Evolutionary conservation across 2,888 invertebrate genomes (phyloP), one percentile per base, ranked within the genome.

Genomic region (Apodemia zela): DNA sequence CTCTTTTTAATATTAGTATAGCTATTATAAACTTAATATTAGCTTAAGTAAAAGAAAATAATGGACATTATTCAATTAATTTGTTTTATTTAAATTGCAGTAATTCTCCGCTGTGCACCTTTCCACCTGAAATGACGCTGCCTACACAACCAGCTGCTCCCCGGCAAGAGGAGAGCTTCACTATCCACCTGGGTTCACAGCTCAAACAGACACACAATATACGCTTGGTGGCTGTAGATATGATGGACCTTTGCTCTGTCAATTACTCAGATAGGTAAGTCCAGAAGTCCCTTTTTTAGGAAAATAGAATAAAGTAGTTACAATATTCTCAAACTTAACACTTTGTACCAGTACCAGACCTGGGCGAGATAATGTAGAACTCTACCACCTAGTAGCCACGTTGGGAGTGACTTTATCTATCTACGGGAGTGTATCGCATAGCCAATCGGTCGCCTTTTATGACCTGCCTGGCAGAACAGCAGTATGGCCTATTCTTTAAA

Each of bases 191-290:
- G 69, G 99, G 99, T 61, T 98, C 98, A 5, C 99, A 99, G 89
- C 94, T 99, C 83, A 99, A 99, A 85, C 98, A 99, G 79, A 99
- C 98, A 93, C 99, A 99, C 86, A 99, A 99, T 85, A 96, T 99
- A 68, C 93, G 99, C 63, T 95, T 99, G 67, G 92, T 98, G 38
- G 96, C 97, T 65, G 95, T 96, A 21, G 97, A 98, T 78, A 93
- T 98, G 71, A 96, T 84, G 61, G 85, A 88, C 29, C 72, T 87
- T 17, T 87, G 85, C 69, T 69, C 74, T 3, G 71, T 77, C 0
- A 76, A 82, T 17, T 71, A 76, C 8, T 69, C 66, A 3, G 82
- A 86, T 63, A 80, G 79, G 85, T 85, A 6, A 72, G 72, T 38
- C 35, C 10, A 25, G 35, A 35, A 35, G 6, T 35, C 0, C 5